Evolutionary conservation across 2,113 vertebrate genomes (phyloP).

Genomic region (Megaceryle torquata): DNA sequence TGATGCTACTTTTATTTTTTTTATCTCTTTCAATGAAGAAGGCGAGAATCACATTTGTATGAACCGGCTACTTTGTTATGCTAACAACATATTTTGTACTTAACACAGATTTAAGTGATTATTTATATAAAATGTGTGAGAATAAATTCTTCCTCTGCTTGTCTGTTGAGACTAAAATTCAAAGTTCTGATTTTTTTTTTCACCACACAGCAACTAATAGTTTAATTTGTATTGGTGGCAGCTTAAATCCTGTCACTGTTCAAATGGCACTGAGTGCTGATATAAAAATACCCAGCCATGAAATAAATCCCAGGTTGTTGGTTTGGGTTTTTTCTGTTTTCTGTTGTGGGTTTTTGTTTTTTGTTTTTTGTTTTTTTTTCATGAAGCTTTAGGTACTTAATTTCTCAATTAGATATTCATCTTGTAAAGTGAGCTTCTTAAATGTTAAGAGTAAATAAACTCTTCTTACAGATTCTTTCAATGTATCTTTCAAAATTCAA

Average conservation of each 20-base stretch:
- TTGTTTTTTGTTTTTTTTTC: too few species aligned
- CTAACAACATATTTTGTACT: conserved; percentile 12
- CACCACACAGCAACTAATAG: background rate
- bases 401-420: background rate
- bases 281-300: background rate
- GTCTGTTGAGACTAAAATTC: conserved; percentile 3
- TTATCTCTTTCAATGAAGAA: background rate
- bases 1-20: background rate
- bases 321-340: too few species aligned
- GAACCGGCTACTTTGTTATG: background rate
- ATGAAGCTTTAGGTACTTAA: background rate
- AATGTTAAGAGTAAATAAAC: background rate
- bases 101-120: conserved; percentile 36
- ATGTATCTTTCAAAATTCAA: background rate
- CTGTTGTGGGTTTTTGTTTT: too few species aligned
- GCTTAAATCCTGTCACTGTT: conserved; percentile 16
- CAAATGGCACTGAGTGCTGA: background rate
- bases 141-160: conserved; percentile 23
- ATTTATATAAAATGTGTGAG: conserved; percentile 40
- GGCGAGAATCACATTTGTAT: background rate
- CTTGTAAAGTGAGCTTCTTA: background rate
- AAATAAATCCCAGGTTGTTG: background rate
- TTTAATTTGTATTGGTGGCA: conserved; percentile 15
- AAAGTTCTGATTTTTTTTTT: background rate
- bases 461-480: background rate